A percentile compares a stretch with the other conserved stretches of the same genome.
These are phyloP conservation scores for Protobothrops mucrosquamatus DNA, from an alignment of 2,113 vertebrate species.

Conservation along the genomic window DNA sequence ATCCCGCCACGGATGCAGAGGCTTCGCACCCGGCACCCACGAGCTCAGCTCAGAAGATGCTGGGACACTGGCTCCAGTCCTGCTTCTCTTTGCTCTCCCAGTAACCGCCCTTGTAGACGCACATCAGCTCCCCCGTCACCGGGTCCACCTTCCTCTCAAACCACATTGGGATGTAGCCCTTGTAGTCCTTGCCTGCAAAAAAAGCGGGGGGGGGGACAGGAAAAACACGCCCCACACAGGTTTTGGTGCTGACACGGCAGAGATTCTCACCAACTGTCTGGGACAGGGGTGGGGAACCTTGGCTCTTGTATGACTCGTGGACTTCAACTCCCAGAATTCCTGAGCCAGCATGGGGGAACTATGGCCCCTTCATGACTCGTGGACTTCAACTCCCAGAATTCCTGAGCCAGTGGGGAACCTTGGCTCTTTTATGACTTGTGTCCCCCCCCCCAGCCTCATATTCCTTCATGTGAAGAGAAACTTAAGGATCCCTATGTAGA, in stretches of 20 bases:
- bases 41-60: conserved; percentile 87
- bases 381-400: no score
- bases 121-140: conserved; percentile 84
- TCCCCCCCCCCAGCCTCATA: background rate
- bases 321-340: no score
- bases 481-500: background rate
- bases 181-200: conserved; percentile 81
- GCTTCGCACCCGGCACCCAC: fast-evolving
- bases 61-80: conserved; percentile 87
- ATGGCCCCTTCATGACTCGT: no score
- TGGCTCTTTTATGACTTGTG: no score
- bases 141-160: conserved; percentile 89
- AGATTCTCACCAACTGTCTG: background rate
- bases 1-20: fast-evolving
- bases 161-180: conserved; percentile 87
- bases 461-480: background rate
- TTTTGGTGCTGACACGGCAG: background rate
- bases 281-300: no score
- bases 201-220: fast-evolving
- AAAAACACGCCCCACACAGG: background rate
- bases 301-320: no score
- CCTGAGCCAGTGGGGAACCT: no score
- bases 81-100: conserved; percentile 93
- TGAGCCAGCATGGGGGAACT: no score
- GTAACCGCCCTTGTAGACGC: conserved; percentile 93